These are phyloP conservation scores for Luehdorfia chinensis DNA, from an alignment of 1,140 invertebrate genomes.

Conservation along the genomic window DNA sequence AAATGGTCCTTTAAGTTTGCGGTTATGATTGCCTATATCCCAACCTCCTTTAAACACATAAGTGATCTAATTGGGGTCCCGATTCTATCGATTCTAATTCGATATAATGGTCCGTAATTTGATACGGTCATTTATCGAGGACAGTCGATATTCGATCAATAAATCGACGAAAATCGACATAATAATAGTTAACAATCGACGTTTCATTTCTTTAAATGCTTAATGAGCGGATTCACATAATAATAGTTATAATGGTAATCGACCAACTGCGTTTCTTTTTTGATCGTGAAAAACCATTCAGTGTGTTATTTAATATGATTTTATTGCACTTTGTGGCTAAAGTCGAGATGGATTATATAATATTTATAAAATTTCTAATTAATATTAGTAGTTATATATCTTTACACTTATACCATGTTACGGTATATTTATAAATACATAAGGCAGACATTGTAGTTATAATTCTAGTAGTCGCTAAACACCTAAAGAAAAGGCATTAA, in stretches of 20 bases:
- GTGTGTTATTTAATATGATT: slow-evolving; percentile 3
- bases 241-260: slow-evolving; percentile 60
- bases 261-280: slow-evolving; percentile 9
- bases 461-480: too few species aligned
- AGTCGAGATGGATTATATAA: too few species aligned
- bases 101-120: slow-evolving; percentile 74
- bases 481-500: too few species aligned
- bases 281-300: slow-evolving; percentile 3
- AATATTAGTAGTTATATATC: too few species aligned
- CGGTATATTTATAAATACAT: too few species aligned
- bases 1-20: slow-evolving; percentile 43
- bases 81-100: slow-evolving; percentile 74
- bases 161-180: slow-evolving; percentile 72
- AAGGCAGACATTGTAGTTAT: too few species aligned
- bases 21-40: slow-evolving; percentile 61
- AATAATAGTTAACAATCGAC: slow-evolving; percentile 64
- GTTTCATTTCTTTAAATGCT: slow-evolving; percentile 75
- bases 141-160: slow-evolving; percentile 74
- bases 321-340: too few species aligned
- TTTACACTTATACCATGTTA: too few species aligned
- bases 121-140: slow-evolving; percentile 65
- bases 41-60: slow-evolving; percentile 75
- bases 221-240: slow-evolving; percentile 66
- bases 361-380: too few species aligned
- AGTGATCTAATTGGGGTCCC: slow-evolving; percentile 74